Evolutionary conservation across 2,888 invertebrate species (phyloP), one percentile per base, ranked within the genome.

Genomic region (Beris morrisii): DNA sequence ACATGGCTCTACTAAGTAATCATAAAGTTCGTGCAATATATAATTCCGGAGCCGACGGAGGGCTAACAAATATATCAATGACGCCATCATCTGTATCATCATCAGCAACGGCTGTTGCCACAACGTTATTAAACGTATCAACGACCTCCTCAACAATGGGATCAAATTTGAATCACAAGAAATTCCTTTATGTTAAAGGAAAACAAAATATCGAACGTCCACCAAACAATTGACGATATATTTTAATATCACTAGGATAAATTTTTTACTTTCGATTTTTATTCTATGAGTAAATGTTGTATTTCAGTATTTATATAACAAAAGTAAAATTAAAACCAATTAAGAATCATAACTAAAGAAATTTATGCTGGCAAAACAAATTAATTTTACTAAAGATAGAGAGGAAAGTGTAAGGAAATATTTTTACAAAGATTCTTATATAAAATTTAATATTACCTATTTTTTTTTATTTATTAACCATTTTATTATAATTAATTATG

Each of bases 21-120:
- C 66, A 64, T 32, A 69, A 66, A 67, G 48, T 67, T 43, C 61
- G 67, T 69, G 66, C 69, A 67, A 67, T 69, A 67, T 67, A 65
- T 50, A 69, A 67, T 57, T 44, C 64, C 54, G 53, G 58, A 13
- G 9, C 66, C 13, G 66, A 67, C n/a, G 64, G 55, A 22, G 44
- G 43, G 9, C 30, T 64, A 30, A 66, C 46, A 31, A 31, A 48
- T 48, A 31, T 50, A 4, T 13, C 15, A 52, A 6, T 48, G 6
- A 13, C 50, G 30, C 38, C 61, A 9, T 38, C 52, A 15, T 32
- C 38, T 3, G 9, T 28, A 7, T 11, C 53, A 12, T 28, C 53
- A 31, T 7, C 53, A 22, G 22, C 53, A 53, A 11, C 30, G 31
- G 7, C 4, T 53, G 9, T 9, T 12, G n/a, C n/a, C 28, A 53